phyloP scores from a whole-genome alignment of 53 echinoderm and acorn worm genomes.

The Holothuria scabra region DNA sequence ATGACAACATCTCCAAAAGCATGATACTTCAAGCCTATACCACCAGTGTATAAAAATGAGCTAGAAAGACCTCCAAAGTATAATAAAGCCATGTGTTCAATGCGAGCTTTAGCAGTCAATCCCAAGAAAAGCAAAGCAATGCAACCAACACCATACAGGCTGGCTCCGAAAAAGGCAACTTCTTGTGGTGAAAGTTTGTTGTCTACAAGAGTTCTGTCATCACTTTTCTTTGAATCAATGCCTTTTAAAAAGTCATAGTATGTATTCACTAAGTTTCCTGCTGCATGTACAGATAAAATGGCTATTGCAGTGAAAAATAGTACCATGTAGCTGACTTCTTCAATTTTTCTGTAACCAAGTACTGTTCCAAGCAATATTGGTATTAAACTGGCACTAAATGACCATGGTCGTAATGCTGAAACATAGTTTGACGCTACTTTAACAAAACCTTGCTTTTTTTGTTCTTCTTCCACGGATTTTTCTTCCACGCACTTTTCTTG shows the following conservation, averaged over 20 bases:
- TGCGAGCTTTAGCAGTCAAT: slow-evolving; percentile 55
- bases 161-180: slow-evolving; percentile 87
- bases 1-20: slow-evolving; percentile 88
- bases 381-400: slow-evolving; percentile 87
- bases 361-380: slow-evolving; percentile 76
- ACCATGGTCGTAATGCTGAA: slow-evolving; percentile 86
- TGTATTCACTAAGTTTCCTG: slow-evolving; percentile 94
- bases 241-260: slow-evolving; percentile 96
- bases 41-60: slow-evolving; percentile 96
- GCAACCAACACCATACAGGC: slow-evolving; percentile 83
- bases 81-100: slow-evolving; percentile 83
- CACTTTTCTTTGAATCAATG: slow-evolving; percentile 93
- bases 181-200: slow-evolving; percentile 70
- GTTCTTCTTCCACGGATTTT: too few species aligned
- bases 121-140: slow-evolving; percentile 47
- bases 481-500: too few species aligned
- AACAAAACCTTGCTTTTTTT: neutral
- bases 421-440: slow-evolving; percentile 55
- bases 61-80: slow-evolving; percentile 93
- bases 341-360: slow-evolving; percentile 75
- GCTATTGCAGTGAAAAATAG: slow-evolving; percentile 83
- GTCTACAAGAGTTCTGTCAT: slow-evolving; percentile 95
- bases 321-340: slow-evolving; percentile 49
- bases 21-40: slow-evolving; percentile 89
- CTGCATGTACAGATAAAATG: slow-evolving; percentile 90